Conservation (phyloP, 2,888 invertebrate genomes). For the Encarsia formosa region DNA sequence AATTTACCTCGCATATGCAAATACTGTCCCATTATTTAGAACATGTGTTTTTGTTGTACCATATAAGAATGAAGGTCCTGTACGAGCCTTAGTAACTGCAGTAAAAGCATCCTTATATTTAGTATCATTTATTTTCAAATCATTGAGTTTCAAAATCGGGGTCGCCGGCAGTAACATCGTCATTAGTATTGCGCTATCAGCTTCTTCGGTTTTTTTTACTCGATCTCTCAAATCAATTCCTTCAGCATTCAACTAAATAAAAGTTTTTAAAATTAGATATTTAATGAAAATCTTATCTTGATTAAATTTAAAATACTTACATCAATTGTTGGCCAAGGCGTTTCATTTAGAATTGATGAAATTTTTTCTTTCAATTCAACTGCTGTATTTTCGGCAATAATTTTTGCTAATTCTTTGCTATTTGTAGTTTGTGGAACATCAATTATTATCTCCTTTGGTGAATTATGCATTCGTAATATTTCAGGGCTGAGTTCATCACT, state of each 20-base stretch:
- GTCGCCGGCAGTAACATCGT: conserved; percentile 76
- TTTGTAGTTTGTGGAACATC: conserved; percentile 43
- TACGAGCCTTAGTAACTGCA: conserved; percentile 50
- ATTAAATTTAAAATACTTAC: conserved; percentile 41
- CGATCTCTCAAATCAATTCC: conserved; percentile 34
- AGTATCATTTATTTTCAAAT: conserved; percentile 31
- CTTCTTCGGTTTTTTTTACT: conserved; percentile 47
- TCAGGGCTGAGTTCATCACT: conserved; percentile 41
- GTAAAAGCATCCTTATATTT: conserved; percentile 42
- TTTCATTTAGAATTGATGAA: conserved; percentile 30
- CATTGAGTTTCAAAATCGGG: conserved; percentile 56
- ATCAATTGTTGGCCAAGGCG: conserved; percentile 55
- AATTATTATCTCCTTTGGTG: conserved; percentile 32
- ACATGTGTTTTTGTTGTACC: conserved; percentile 51
- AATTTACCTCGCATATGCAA: conserved; percentile 67
- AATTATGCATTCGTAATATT: conserved; percentile 38
- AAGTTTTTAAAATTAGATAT: neutral
- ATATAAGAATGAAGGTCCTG: conserved; percentile 62
- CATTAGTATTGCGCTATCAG: conserved; percentile 61
- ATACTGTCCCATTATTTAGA: conserved; percentile 56
- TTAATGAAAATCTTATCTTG: neutral
- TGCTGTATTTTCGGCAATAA: conserved; percentile 34
- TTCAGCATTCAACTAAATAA: conserved; percentile 39
- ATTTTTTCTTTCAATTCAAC: conserved; percentile 33
- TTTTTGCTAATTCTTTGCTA: conserved; percentile 34